A percentile compares a stretch with the other conserved stretches of the same genome.
Conservation (phyloP, 2,797 vertebrate genomes). For the Antrozous pallidus region DNA sequence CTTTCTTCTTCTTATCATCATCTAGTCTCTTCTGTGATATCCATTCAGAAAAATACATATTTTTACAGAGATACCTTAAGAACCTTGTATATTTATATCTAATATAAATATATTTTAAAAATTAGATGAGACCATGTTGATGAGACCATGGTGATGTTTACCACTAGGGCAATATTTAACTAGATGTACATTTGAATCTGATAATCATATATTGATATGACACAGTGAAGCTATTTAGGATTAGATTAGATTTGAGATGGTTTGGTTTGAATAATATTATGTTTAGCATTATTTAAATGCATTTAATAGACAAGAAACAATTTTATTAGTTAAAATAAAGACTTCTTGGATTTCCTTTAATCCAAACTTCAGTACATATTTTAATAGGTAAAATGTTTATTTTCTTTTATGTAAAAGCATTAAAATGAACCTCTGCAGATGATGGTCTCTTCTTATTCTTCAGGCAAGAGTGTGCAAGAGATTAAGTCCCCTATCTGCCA, state of each 20-base stretch:
- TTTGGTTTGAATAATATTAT: not conserved
- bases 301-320: not conserved
- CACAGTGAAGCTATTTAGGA: not conserved
- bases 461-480: not conserved
- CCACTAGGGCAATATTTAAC: not conserved
- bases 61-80: not conserved
- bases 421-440: not conserved
- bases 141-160: not conserved
- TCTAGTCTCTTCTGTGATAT: not conserved
- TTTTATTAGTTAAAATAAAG: constrained; percentile 24
- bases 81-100: not conserved
- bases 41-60: not conserved
- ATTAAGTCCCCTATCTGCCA: not conserved
- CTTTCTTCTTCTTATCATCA: not conserved
- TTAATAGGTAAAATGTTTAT: constrained; percentile 1
- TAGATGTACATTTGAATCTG: not conserved
- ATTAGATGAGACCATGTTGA: not conserved
- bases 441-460: not conserved
- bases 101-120: not conserved
- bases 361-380: not conserved
- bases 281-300: not conserved
- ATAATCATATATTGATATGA: not conserved
- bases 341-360: not conserved
- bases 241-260: not conserved
- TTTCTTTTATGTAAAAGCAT: constrained; percentile 26